These are phyloP conservation scores for Eristalis intricaria DNA, from an alignment of 2,888 invertebrate species.

Conservation along the genomic window DNA sequence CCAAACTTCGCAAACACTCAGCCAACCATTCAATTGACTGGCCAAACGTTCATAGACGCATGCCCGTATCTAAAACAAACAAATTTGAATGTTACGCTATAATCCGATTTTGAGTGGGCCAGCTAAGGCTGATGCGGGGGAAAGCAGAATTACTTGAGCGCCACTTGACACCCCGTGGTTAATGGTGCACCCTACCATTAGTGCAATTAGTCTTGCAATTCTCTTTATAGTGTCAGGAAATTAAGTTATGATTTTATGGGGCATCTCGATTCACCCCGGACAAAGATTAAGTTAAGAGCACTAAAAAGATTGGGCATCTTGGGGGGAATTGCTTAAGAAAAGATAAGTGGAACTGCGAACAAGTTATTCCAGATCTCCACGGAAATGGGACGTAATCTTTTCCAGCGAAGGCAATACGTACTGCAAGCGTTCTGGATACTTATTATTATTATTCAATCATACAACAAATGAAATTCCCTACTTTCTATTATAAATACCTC, in stretches of 20 bases:
- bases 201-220: not conserved
- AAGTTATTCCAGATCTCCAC: too few species aligned
- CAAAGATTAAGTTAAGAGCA: not conserved
- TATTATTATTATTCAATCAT: not conserved
- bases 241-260: not conserved
- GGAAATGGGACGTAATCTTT: too few species aligned
- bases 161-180: not conserved
- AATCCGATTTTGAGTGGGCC: too few species aligned
- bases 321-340: too few species aligned
- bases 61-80: not conserved
- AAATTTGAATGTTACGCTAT: not conserved
- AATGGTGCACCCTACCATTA: not conserved
- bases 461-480: not conserved
- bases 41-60: too few species aligned
- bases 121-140: not conserved
- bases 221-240: not conserved
- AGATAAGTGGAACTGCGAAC: too few species aligned
- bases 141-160: not conserved
- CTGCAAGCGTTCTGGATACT: too few species aligned
- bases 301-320: not conserved
- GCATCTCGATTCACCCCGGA: not conserved
- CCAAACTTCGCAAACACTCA: too few species aligned
- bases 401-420: too few species aligned
- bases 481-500: not conserved
- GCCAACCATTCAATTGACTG: too few species aligned